phyloP scores from a whole-genome alignment of 53 echinoderm and acorn worm species.

The Holothuria leucospilota region DNA sequence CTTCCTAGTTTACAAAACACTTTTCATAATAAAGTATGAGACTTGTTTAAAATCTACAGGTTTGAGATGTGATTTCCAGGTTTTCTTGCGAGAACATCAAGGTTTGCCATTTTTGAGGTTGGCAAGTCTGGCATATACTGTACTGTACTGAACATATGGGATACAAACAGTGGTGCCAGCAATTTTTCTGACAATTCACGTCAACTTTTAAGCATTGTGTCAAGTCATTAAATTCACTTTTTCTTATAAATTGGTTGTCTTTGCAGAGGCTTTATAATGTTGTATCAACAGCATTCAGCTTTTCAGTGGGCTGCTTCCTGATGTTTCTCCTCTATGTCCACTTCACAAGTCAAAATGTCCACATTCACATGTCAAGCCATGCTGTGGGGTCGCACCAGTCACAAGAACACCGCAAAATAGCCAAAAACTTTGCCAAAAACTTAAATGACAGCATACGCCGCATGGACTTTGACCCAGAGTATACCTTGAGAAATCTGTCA shows the following conservation, averaged over 20 bases:
- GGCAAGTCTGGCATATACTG: too few relatives aligned
- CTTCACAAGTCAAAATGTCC: conserved; percentile 28
- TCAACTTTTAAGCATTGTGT: too few relatives aligned
- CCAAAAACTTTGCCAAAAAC: conserved; percentile 14
- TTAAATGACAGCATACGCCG: conserved; percentile 25
- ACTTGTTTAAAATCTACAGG: too few relatives aligned
- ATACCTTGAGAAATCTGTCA: conserved; percentile 10
- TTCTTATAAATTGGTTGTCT: background rate
- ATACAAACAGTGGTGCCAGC: too few relatives aligned
- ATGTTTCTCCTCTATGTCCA: conserved; percentile 31
- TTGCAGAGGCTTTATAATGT: conserved; percentile 13
- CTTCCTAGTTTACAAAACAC: too few relatives aligned
- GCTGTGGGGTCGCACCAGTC: background rate
- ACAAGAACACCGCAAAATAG: background rate
- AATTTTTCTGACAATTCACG: too few relatives aligned
- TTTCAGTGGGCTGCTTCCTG: conserved; percentile 22
- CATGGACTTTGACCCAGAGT: conserved; percentile 40
- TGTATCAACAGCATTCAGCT: conserved; percentile 19
- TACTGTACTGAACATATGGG: too few relatives aligned
- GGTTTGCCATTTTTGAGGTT: too few relatives aligned
- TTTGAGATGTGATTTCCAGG: too few relatives aligned
- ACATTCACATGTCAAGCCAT: background rate
- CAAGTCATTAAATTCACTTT: too few relatives aligned
- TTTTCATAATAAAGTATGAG: too few relatives aligned
- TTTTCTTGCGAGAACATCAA: too few relatives aligned